Percentiles rank a stretch among this genome's conserved stretches.
Conservation (phyloP, 2,113 vertebrate species). For the Serilophus lunatus region DNA sequence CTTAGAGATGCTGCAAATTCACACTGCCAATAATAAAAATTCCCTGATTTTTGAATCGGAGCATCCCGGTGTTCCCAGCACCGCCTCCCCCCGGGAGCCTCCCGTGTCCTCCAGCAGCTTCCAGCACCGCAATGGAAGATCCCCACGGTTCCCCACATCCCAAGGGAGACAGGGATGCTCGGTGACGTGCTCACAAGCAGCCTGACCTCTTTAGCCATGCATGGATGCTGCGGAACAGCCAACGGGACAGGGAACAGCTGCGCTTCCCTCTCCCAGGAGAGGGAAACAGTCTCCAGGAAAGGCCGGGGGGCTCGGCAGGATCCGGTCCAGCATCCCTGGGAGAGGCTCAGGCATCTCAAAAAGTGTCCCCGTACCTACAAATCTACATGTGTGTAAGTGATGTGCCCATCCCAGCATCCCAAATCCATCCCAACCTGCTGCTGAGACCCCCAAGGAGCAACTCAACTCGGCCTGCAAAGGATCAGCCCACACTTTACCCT, state of each 20-base stretch:
- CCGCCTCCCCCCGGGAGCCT: rapidly evolving
- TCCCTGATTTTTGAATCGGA: rapidly evolving
- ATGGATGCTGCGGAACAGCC: not conserved
- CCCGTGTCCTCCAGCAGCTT: not conserved
- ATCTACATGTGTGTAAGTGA: no score
- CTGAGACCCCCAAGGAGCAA: not conserved
- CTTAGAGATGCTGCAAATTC: not conserved
- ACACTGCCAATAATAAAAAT: not conserved
- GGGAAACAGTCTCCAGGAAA: not conserved
- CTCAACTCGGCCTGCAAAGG: rapidly evolving
- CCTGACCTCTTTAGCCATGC: not conserved
- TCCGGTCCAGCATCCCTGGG: rapidly evolving
- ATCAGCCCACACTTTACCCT: not conserved
- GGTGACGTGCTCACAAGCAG: not conserved
- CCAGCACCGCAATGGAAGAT: rapidly evolving
- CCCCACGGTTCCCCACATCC: not conserved
- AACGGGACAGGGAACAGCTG: not conserved
- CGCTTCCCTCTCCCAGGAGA: not conserved
- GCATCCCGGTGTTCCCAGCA: rapidly evolving
- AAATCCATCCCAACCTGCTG: not conserved
- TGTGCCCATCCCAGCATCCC: no score
- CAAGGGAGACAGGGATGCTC: not conserved
- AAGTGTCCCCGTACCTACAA: not conserved
- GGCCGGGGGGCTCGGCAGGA: not conserved
- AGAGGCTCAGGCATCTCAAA: not conserved